Conservation (phyloP, 2,888 invertebrate species). For the Dicyrtomina minuta region DNA sequence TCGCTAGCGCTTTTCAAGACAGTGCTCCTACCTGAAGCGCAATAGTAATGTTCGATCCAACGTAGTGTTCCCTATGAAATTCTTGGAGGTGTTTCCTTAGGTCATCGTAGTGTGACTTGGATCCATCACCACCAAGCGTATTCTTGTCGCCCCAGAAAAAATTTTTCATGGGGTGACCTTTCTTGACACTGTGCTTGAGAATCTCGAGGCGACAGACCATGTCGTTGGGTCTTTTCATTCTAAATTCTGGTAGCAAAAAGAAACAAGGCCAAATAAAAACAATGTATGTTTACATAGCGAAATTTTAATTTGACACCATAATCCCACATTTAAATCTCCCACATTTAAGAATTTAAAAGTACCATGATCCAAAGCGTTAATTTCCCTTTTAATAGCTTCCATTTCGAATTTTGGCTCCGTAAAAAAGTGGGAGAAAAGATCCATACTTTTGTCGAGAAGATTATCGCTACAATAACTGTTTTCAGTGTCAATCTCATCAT, state of each 20-base stretch:
- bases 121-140: slow-evolving; percentile 16
- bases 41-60: slow-evolving; percentile 18
- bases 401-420: slow-evolving; percentile 6
- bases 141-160: slow-evolving; percentile 28
- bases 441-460: slow-evolving; percentile 10
- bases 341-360: not conserved
- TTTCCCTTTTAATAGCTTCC: slow-evolving; percentile 24
- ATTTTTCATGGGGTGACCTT: slow-evolving; percentile 25
- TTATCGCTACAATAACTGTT: not conserved
- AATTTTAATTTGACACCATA: no score
- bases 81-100: not conserved
- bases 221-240: slow-evolving; percentile 28
- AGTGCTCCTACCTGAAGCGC: slow-evolving; percentile 21
- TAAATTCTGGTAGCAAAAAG: slow-evolving; percentile 17
- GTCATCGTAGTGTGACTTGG: slow-evolving; percentile 4
- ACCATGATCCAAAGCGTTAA: slow-evolving; percentile 30
- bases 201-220: slow-evolving; percentile 25
- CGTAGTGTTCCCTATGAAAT: slow-evolving; percentile 14
- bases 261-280: not conserved
- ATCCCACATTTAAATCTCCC: not conserved
- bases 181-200: slow-evolving; percentile 11
- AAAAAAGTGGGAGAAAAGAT: slow-evolving; percentile 24
- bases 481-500: not conserved
- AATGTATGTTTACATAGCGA: not conserved
- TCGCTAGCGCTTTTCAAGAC: not conserved